Evolutionary conservation across 2,888 invertebrate species (phyloP).

Genomic region (Emmelina monodactyla): DNA sequence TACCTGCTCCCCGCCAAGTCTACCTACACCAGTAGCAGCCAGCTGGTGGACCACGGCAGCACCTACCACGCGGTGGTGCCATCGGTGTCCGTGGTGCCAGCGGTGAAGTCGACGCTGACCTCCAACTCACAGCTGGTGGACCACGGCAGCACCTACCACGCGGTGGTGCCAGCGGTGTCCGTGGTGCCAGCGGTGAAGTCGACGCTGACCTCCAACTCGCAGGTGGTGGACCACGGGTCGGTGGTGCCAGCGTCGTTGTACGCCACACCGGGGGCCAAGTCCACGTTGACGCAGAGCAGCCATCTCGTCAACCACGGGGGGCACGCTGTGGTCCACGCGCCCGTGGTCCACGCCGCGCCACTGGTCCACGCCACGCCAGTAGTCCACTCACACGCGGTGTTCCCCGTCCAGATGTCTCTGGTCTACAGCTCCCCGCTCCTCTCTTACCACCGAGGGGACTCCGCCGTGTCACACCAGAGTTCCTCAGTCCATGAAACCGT

Average conservation of each 20-base stretch:
- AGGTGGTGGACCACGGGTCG: constrained; percentile 22
- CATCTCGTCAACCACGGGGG: constrained; percentile 23
- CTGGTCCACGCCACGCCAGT: constrained; percentile 29
- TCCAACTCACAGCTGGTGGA: constrained; percentile 24
- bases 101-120: constrained; percentile 12
- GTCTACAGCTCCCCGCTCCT: constrained; percentile 20
- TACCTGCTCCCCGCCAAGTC: constrained; percentile 29
- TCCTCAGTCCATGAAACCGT: constrained; percentile 47
- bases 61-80: constrained; percentile 27
- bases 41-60: constrained; percentile 32
- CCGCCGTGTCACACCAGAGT: constrained; percentile 57
- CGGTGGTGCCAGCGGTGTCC: constrained; percentile 14
- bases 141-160: constrained; percentile 18
- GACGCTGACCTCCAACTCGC: constrained; percentile 22
- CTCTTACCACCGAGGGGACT: constrained; percentile 34
- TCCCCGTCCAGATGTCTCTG: constrained; percentile 14
- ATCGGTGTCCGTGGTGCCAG: constrained; percentile 18
- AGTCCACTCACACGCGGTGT: constrained; percentile 15
- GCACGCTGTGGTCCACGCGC: constrained; percentile 14
- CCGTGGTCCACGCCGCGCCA: constrained; percentile 27
- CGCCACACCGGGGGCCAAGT: constrained; percentile 16
- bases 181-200: constrained; percentile 16
- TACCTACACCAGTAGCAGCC: constrained; percentile 30
- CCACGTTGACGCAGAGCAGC: constrained; percentile 21
- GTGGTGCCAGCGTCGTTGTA: constrained; percentile 10